Conservation (phyloP, 2,888 invertebrate genomes). For the Leuctra nigra region DNA sequence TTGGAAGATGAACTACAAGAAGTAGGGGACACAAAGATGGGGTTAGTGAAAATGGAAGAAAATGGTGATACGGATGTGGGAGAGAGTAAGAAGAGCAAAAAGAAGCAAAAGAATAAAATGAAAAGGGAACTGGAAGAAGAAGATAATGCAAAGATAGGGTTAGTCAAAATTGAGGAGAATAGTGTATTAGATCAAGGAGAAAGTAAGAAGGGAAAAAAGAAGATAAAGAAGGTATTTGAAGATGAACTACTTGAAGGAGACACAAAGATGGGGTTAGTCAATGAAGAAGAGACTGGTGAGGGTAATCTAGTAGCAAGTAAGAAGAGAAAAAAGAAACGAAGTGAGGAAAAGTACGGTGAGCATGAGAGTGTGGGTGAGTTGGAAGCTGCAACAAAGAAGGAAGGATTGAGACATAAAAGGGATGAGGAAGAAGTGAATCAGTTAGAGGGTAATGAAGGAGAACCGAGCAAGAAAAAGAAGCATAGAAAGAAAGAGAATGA, state of each 20-base stretch:
- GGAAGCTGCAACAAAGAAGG: background rate
- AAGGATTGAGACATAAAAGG: background rate
- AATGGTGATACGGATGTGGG: background rate
- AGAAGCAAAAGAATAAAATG: conserved; percentile 26
- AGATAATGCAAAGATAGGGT: conserved; percentile 13
- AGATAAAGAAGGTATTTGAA: background rate
- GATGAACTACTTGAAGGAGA: no score
- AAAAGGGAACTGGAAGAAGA: conserved; percentile 25
- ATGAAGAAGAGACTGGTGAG: background rate
- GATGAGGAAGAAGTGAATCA: background rate
- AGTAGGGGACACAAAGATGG: conserved; percentile 41
- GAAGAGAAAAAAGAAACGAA: background rate
- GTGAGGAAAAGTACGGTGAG: background rate
- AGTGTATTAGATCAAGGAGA: background rate
- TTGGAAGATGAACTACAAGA: background rate
- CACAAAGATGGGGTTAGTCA: no score
- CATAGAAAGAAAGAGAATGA: background rate
- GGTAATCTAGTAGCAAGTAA: background rate
- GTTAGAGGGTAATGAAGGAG: background rate
- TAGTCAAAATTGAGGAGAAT: conserved; percentile 20
- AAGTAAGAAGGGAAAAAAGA: background rate
- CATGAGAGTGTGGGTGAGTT: background rate
- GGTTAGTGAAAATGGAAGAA: conserved; percentile 28
- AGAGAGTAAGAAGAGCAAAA: background rate
- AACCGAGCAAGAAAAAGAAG: background rate